Percentiles rank a stretch among this genome's conserved stretches.
Evolutionary conservation across 2,113 vertebrate genomes (phyloP).

Genomic region (Chaetorhynchus papuensis): DNA sequence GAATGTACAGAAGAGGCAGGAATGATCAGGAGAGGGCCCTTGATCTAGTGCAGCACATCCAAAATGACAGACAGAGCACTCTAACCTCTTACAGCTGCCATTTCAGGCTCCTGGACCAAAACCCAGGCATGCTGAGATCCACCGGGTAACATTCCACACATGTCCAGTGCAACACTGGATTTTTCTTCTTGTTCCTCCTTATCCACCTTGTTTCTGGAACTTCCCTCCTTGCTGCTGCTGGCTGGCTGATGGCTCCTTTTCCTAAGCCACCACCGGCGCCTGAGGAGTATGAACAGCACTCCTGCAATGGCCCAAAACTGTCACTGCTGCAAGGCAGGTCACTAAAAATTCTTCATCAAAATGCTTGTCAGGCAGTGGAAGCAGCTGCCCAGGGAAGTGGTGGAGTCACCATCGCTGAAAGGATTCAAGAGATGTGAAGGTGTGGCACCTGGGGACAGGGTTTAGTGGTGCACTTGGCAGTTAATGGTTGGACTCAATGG

Average conservation of each 20-base stretch:
- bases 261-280: neutral
- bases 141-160: accelerated
- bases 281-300: neutral
- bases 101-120: neutral
- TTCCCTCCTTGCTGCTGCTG: neutral
- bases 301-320: neutral
- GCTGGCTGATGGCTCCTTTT: neutral
- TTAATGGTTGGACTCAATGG: neutral
- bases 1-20: neutral
- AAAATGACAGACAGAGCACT: neutral
- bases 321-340: neutral
- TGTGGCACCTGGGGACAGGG: neutral
- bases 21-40: neutral
- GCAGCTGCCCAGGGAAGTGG: neutral
- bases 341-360: neutral
- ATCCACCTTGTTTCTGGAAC: neutral
- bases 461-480: neutral
- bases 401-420: neutral
- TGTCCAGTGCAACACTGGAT: neutral
- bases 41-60: neutral
- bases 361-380: neutral
- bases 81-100: neutral
- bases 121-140: neutral
- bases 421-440: neutral
- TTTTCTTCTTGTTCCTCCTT: neutral